Percentiles rank a stretch among this genome's conserved stretches.
These are phyloP conservation scores for Labroides dimidiatus DNA, from an alignment of 2,797 vertebrate species.

Conservation along the genomic window DNA sequence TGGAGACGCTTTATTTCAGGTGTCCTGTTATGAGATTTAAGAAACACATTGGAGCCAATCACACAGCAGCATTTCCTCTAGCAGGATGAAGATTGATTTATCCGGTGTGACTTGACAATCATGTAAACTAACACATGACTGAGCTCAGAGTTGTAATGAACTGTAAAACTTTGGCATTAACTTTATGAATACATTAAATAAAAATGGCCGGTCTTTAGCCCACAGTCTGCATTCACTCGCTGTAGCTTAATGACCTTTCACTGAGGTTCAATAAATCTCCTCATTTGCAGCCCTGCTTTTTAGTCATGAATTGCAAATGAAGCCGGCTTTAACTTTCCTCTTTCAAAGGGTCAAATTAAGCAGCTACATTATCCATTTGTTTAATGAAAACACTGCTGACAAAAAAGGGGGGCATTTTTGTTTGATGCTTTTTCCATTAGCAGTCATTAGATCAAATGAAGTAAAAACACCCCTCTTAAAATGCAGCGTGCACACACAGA, in stretches of 20 bases:
- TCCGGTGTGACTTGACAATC: not conserved
- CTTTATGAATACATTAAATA: conserved; percentile 72
- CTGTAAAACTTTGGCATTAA: conserved; percentile 65
- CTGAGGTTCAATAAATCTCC: conserved; percentile 73
- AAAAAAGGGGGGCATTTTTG: conserved; percentile 61
- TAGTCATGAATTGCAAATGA: conserved; percentile 83
- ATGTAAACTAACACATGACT: conserved; percentile 16
- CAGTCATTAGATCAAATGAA: conserved; percentile 77
- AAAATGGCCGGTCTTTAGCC: conserved; percentile 63
- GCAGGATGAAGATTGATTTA: not conserved
- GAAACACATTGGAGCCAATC: not conserved
- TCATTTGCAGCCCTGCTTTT: conserved; percentile 65
- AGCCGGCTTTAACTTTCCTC: conserved; percentile 65
- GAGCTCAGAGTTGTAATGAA: conserved; percentile 20
- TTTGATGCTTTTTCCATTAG: conserved; percentile 81
- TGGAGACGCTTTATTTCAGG: not conserved
- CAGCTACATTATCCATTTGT: conserved; percentile 75
- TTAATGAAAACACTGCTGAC: conserved; percentile 58
- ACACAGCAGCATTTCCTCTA: not conserved
- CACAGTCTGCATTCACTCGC: conserved; percentile 44
- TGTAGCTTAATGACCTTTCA: conserved; percentile 60
- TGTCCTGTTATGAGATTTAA: not conserved
- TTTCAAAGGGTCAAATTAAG: conserved; percentile 76
- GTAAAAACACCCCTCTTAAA: conserved; percentile 68
- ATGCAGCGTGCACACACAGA: conserved; percentile 17